Evolutionary conservation across 2,797 vertebrate species (phyloP).

Genomic region (Halcyon chelicuti): DNA sequence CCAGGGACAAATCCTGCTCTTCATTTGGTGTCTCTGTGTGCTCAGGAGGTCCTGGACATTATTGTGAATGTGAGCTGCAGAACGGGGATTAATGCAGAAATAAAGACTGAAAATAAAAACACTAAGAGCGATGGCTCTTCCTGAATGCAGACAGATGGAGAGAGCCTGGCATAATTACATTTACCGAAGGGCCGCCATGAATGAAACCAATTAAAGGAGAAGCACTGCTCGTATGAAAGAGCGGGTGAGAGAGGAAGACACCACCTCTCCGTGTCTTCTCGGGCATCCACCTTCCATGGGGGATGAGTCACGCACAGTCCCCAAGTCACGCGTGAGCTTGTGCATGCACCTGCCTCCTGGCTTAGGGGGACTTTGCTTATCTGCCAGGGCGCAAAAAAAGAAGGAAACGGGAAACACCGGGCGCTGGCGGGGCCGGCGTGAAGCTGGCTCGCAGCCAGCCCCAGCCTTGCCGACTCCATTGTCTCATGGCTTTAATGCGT

Average conservation of each 20-base stretch:
- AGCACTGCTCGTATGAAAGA: not conserved
- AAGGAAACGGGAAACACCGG: constrained; percentile 44
- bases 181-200: constrained; percentile 68
- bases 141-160: constrained; percentile 83
- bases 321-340: not conserved
- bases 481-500: constrained; percentile 67
- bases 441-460: constrained; percentile 69
- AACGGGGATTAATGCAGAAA: constrained; percentile 44
- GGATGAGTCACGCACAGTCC: not conserved
- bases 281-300: not conserved
- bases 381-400: not conserved
- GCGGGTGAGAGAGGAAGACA: not conserved
- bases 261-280: not conserved
- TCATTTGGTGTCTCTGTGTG: not conserved
- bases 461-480: constrained; percentile 58
- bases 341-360: not conserved
- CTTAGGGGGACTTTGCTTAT: constrained; percentile 13
- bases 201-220: constrained; percentile 69
- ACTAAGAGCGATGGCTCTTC: constrained; percentile 77
- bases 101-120: constrained; percentile 72
- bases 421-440: not conserved
- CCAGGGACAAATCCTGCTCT: not conserved
- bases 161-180: constrained; percentile 87
- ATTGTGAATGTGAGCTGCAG: constrained; percentile 12
- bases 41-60: constrained; percentile 33